These are phyloP conservation scores for Solea senegalensis DNA, from an alignment of 2,113 vertebrate genomes.

Conservation along the genomic window DNA sequence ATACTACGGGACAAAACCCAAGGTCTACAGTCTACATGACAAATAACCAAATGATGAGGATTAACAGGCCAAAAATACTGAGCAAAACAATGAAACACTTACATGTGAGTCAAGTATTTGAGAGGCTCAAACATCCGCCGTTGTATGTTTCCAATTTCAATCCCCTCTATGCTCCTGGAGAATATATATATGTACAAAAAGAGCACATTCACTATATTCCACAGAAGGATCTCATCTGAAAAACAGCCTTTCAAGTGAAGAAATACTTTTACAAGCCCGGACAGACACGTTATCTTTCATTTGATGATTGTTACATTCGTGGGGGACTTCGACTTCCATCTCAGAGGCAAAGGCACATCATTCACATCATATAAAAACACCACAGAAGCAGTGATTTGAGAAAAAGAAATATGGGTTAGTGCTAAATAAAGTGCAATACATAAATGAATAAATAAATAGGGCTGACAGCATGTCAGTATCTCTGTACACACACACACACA, in stretches of 20 bases:
- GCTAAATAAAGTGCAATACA: too few relatives aligned
- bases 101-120: slow-evolving; percentile 94
- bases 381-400: background rate
- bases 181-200: slow-evolving; percentile 34
- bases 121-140: slow-evolving; percentile 93
- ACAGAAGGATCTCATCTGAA: background rate
- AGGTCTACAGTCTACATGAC: background rate
- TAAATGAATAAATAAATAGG: too few relatives aligned
- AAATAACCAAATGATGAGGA: background rate
- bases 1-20: background rate
- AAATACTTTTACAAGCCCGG: background rate
- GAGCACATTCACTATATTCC: background rate
- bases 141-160: slow-evolving; percentile 94
- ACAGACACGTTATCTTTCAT: background rate
- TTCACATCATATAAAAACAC: background rate
- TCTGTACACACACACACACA: too few relatives aligned
- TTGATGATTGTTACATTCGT: background rate
- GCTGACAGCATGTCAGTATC: too few relatives aligned
- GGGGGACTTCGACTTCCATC: background rate
- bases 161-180: slow-evolving; percentile 92
- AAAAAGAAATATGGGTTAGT: too few relatives aligned
- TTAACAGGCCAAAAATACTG: background rate
- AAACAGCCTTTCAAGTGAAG: background rate
- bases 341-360: background rate
- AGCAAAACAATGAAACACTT: slow-evolving; percentile 70